Conservation (phyloP, 2,113 vertebrate genomes). For the Tyrannus savana region DNA sequence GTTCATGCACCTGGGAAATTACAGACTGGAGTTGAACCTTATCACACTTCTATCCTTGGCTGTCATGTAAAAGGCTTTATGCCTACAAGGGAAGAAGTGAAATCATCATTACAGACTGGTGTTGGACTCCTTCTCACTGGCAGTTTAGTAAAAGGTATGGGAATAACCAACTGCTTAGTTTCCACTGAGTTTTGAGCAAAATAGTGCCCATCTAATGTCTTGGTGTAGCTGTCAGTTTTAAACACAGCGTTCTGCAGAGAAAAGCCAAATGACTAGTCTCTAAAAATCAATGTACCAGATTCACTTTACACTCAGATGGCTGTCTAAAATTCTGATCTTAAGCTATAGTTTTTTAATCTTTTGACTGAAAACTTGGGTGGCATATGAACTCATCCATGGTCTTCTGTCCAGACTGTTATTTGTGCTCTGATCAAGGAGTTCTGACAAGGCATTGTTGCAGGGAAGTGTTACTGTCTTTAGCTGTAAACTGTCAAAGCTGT, state of each 20-base stretch:
- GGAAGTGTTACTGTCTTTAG: neutral
- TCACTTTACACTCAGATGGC: neutral
- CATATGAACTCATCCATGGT: neutral
- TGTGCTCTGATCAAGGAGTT: neutral
- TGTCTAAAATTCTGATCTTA: neutral
- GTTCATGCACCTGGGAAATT: neutral
- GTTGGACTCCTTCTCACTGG: neutral
- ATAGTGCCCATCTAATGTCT: neutral
- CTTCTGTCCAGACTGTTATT: neutral
- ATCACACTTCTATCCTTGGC: neutral
- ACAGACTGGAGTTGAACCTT: neutral
- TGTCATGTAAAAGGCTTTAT: neutral
- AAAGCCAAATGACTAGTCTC: neutral
- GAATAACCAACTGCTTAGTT: neutral
- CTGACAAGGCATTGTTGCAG: neutral
- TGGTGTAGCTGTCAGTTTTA: neutral
- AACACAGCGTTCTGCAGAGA: neutral
- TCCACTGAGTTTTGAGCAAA: neutral
- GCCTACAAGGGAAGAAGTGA: neutral
- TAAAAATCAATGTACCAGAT: neutral
- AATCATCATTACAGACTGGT: neutral
- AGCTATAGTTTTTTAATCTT: neutral
- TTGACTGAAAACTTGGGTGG: neutral
- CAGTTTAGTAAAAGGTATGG: neutral
- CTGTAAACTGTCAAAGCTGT: neutral